Evolutionary conservation across 1,140 invertebrate species (phyloP).

Genomic region (Musca vetustissima): DNA sequence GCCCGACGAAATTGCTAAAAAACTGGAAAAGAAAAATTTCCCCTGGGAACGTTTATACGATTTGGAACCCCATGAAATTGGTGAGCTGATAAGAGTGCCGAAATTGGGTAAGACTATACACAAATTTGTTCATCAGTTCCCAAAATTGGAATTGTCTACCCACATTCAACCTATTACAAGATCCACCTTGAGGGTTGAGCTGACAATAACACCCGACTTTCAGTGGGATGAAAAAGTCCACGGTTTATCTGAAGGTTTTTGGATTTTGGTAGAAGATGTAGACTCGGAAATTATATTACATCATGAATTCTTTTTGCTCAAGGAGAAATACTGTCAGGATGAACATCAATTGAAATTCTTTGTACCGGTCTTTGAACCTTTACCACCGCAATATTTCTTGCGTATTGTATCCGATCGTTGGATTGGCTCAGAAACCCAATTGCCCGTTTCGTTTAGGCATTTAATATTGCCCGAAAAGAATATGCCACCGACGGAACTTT

Average conservation of each 20-base stretch:
- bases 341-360: conserved; percentile 98
- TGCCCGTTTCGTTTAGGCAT: conserved; percentile 97
- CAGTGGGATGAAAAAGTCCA: conserved; percentile 99
- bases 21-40: conserved; percentile 98
- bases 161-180: conserved; percentile 98
- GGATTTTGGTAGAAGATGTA: conserved; percentile 98
- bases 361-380: conserved; percentile 96
- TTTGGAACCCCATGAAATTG: conserved; percentile 95
- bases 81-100: conserved; percentile 92
- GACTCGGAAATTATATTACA: conserved; percentile 95
- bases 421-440: conserved; percentile 92
- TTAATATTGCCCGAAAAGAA: conserved; percentile 98
- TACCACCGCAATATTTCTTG: conserved; percentile 98
- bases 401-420: conserved; percentile 77
- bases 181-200: conserved; percentile 89
- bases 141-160: conserved; percentile 90
- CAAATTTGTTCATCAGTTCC: conserved; percentile 97
- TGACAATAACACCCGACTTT: conserved; percentile 99
- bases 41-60: conserved; percentile 95
- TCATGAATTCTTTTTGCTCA: conserved; percentile 96
- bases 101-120: conserved; percentile 97
- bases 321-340: conserved; percentile 91
- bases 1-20: conserved; percentile 96
- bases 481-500: conserved; percentile 93
- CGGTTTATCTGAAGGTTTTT: conserved; percentile 95